These are phyloP conservation scores for Liodrosophila aerea DNA, from an alignment of 2,888 invertebrate species.

Conservation along the genomic window DNA sequence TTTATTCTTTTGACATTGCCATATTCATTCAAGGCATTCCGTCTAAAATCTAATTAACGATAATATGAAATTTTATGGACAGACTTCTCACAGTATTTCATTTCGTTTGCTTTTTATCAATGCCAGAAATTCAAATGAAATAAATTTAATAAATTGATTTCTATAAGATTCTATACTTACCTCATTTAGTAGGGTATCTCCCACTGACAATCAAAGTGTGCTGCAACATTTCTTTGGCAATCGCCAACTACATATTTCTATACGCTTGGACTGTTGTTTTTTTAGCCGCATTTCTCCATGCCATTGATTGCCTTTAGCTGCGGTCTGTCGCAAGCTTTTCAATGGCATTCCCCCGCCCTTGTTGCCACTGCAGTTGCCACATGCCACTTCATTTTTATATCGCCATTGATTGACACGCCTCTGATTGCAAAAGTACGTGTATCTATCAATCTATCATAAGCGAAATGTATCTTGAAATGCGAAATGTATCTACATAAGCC, in stretches of 20 bases:
- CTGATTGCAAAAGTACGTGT: slow-evolving; percentile 21
- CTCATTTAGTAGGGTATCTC: too few species aligned
- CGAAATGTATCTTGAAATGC: not conserved
- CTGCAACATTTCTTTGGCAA: slow-evolving; percentile 30
- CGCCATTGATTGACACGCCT: slow-evolving; percentile 25
- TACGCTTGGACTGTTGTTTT: not conserved
- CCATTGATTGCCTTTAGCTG: slow-evolving; percentile 40
- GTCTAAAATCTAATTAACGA: too few species aligned
- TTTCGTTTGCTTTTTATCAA: too few species aligned
- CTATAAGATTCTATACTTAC: too few species aligned
- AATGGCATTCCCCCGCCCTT: slow-evolving; percentile 4
- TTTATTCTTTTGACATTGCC: too few species aligned
- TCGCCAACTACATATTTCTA: slow-evolving; percentile 23
- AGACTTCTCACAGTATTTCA: too few species aligned
- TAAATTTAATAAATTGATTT: too few species aligned
- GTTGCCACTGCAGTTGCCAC: not conserved
- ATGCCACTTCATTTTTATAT: slow-evolving; percentile 8
- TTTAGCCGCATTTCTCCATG: slow-evolving; percentile 13
- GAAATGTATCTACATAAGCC: not conserved
- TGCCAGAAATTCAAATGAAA: too few species aligned
- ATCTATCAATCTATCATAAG: slow-evolving; percentile 1
- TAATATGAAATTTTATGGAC: too few species aligned
- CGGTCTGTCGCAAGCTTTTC: slow-evolving; percentile 25
- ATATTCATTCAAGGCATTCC: too few species aligned
- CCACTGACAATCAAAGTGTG: slow-evolving; percentile 28